Evolutionary conservation across 2,113 vertebrate genomes (phyloP), one percentile per base, ranked within the genome.

Genomic region (Porphyrio hochstetteri): DNA sequence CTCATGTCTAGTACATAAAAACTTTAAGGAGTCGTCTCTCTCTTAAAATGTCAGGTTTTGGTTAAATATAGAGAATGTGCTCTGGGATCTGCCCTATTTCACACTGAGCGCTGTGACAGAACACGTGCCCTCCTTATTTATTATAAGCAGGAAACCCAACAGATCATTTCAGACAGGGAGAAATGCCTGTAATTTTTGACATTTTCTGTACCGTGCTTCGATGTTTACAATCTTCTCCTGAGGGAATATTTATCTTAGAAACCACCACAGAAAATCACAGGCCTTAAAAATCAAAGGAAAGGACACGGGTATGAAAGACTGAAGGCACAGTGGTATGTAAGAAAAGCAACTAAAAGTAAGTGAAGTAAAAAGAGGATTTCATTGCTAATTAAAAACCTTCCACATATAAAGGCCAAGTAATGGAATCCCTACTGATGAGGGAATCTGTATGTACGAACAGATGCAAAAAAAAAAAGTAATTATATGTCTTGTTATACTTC

Each of bases 401-500:
- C 44, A 71, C 50, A 61, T 87, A 93, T 95, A 94, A 92, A 96
- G 92, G 86, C 74, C 80, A 74, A 92, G 52, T 67, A 88, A 68
- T 89, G 21, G 71, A 87, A 92, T 91, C 61, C 88, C 50, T 61
- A 40, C 57, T 91, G 88, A 89, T 93, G 92, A 93, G 57, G 55
- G 88, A 76, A 93, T 89, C 33, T 33, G 44, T 79, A 93, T 94
- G 48, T 94, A 71, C 78, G 93, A 96, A 91, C 88, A 95, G 80
- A 94, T 96, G 87, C 74, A 94, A 96, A 91, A 60, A 48, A 48
- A 48, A 48, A 92, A 95, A 86, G 40, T 87, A 96, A 96, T 92
- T 94, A 79, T 55, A 56, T 53, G 40, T 68, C 90, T 92, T 56
- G 57, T 71, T 96, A 72, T 87, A 79, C 87, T 97, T 91, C 24